Evolutionary conservation across 2,113 vertebrate species (phyloP).

Genomic region (Grammomys dolichurus): DNA sequence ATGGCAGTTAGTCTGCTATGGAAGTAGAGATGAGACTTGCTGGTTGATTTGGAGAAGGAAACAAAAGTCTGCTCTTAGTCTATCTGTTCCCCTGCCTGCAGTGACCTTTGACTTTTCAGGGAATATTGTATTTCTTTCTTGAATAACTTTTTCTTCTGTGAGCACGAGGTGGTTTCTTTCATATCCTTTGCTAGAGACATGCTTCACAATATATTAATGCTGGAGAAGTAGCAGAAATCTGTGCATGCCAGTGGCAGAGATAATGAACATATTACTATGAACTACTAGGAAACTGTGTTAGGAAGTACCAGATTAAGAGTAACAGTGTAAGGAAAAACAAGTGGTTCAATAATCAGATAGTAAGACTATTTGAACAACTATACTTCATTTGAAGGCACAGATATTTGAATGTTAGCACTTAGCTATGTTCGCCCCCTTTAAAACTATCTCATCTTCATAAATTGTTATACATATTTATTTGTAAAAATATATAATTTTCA

Average conservation of each 20-base stretch:
- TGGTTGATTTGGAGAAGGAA: not conserved
- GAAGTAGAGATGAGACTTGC: not conserved
- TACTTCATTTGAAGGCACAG: not conserved
- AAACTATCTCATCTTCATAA: not conserved
- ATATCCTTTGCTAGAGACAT: not conserved
- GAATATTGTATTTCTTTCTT: not conserved
- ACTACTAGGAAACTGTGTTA: not conserved
- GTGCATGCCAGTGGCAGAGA: not conserved
- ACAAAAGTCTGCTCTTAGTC: not conserved
- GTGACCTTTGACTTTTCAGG: not conserved
- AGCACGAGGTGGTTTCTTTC: not conserved
- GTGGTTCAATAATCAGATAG: not conserved
- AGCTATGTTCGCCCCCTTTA: not conserved
- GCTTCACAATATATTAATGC: not conserved
- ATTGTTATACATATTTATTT: not conserved
- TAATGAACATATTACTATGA: not conserved
- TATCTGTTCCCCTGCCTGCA: not conserved
- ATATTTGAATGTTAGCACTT: not conserved
- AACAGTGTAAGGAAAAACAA: not conserved
- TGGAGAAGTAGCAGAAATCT: not conserved
- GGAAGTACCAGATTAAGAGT: not conserved
- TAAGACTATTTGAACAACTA: not conserved
- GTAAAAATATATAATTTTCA: not conserved
- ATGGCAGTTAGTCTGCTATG: not conserved
- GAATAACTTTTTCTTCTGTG: too few species aligned